phyloP scores from a whole-genome alignment of 1,140 invertebrate species.

The Plodia interpunctella region DNA sequence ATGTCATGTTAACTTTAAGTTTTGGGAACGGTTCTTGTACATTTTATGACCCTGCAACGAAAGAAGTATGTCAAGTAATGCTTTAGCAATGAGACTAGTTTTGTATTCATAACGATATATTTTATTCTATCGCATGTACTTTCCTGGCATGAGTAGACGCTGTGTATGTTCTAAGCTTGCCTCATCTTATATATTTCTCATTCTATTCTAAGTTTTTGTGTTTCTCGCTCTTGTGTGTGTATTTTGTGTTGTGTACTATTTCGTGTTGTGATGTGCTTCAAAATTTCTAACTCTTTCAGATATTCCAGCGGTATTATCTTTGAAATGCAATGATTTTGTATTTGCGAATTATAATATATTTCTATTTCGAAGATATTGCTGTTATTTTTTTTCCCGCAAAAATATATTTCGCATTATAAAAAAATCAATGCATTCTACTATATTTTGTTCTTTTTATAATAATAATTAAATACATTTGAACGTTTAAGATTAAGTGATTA shows the following conservation, averaged over 20 bases:
- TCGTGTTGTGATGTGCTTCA: background rate
- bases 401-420: too few species aligned
- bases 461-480: too few species aligned
- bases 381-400: too few species aligned
- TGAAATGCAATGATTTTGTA: background rate
- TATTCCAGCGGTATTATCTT: background rate
- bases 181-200: background rate
- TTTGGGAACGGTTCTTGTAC: conserved; percentile 38
- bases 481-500: too few species aligned
- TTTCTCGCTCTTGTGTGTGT: background rate
- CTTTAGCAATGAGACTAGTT: background rate
- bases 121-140: conserved; percentile 3
- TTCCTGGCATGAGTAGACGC: conserved; percentile 11
- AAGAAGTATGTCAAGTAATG: conserved; percentile 5
- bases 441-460: too few species aligned
- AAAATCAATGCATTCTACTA: too few species aligned
- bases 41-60: conserved; percentile 19
- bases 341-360: background rate
- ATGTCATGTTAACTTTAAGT: conserved; percentile 33
- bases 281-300: background rate
- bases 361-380: too few species aligned
- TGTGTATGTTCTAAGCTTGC: background rate
- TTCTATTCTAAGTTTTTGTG: background rate
- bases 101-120: background rate
- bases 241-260: background rate